Base-by-base conservation (phyloP, 2,797 vertebrate species). In the Malurus splendens region DNA sequence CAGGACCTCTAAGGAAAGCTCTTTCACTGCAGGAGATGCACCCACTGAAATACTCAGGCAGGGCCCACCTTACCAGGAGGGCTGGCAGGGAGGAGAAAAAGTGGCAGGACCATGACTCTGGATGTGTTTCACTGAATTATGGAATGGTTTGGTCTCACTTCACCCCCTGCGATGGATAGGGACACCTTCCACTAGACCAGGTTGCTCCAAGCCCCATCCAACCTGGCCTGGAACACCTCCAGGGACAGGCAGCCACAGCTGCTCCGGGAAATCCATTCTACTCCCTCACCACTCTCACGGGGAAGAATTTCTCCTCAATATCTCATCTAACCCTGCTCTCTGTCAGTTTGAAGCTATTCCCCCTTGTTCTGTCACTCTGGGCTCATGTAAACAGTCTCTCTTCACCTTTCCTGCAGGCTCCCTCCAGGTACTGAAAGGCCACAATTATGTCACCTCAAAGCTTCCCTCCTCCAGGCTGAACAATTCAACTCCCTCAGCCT, bases 31-130 rank as follows among this genome's bases (percentile, higher is more conserved):
- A 2, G 38, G 41, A 65, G 33, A 57, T n/a, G 70, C 9, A 9
- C 10, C 44, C 42, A 9, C 27, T 38, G 7, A 55, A 57, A 44
- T 1, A 14, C 30, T 14, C 48, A 18, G 0, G 3, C 12, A 7
- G 65, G 27, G 14, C 57, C 27, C 42, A 8, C 9, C 24, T 30
- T 10, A 28, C 18, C 12, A 10, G 70, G 10, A 84, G 27, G 42
- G 24, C 7, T 23, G 28, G 27, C 10, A 56, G 15, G 14, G 45
- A 67, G 42, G 14, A 48, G 44, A 16, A n/a, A 22, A 56, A 61
- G 32, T 0, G 27, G 42, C 54, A 80, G 38, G 54, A 65, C 13
- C 2, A 2, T 0, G 0, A 60, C 33, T 57, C 55, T 8, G 42
- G 38, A 42, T 41, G 54, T 0, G 14, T 36, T 60, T 60, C 15